Evolutionary conservation across 2,888 invertebrate genomes (phyloP).

Genomic region (Tinea pellionella): DNA sequence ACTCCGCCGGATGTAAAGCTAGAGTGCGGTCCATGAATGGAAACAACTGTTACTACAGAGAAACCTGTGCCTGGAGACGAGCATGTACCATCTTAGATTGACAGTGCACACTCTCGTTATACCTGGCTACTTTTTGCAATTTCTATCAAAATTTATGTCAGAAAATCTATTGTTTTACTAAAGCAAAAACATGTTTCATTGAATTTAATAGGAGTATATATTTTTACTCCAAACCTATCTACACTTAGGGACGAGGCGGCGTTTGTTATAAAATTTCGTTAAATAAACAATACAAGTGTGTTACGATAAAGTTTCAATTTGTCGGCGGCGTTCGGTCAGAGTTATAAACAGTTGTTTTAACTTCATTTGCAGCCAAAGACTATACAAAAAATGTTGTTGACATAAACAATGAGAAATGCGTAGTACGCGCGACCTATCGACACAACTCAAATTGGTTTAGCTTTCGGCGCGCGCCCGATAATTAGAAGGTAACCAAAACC

Average conservation of each 20-base stretch:
- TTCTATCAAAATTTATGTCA: too few species aligned
- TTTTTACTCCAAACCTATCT: too few species aligned
- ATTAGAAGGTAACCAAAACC: constrained; percentile 53
- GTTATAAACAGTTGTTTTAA: constrained; percentile 36
- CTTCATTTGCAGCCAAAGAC: constrained; percentile 23
- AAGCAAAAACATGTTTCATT: too few species aligned
- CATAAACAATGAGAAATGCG: constrained; percentile 53
- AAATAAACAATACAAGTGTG: neutral
- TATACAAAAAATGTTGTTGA: constrained; percentile 45
- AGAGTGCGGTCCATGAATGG: too few species aligned
- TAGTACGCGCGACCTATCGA: constrained; percentile 33
- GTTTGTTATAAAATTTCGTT: neutral
- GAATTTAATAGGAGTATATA: too few species aligned
- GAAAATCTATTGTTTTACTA: too few species aligned
- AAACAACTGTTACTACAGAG: too few species aligned
- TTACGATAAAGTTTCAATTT: constrained; percentile 9
- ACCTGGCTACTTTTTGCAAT: too few species aligned
- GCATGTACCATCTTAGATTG: too few species aligned
- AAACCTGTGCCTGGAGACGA: too few species aligned
- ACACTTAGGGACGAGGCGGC: neutral
- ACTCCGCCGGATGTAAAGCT: too few species aligned
- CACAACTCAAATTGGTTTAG: constrained; percentile 45
- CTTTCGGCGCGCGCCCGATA: constrained; percentile 59
- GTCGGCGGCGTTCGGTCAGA: constrained; percentile 20
- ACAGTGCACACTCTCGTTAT: too few species aligned